phyloP scores from a whole-genome alignment of 2,797 vertebrate species.

The Harpagifer antarcticus region DNA sequence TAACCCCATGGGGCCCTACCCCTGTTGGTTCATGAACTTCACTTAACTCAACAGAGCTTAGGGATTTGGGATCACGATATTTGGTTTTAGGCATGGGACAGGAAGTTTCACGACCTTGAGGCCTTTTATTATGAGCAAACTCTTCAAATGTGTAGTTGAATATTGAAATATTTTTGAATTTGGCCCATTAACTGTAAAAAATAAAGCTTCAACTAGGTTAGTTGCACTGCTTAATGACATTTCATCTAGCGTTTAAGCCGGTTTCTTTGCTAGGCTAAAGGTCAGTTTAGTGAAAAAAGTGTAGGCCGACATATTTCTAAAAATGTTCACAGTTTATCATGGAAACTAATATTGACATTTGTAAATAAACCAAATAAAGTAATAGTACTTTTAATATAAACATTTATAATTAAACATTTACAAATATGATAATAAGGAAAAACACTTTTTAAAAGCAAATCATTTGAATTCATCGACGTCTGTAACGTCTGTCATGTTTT shows the following conservation, averaged over 20 bases:
- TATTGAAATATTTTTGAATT: not conserved
- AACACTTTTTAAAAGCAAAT: no score
- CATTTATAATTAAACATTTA: no score
- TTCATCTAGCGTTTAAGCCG: not conserved
- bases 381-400: no score
- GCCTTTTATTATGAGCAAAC: not conserved
- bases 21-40: conserved; percentile 16
- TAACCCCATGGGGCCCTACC: conserved; percentile 8
- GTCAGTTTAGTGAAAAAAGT: not conserved
- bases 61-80: conserved; percentile 36
- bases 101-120: conserved; percentile 20
- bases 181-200: not conserved
- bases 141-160: not conserved
- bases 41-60: conserved; percentile 11
- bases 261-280: not conserved
- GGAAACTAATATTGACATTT: not conserved
- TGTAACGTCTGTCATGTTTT: no score
- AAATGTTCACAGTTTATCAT: no score
- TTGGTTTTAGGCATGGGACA: conserved; percentile 18
- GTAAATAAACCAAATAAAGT: no score
- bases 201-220: not conserved
- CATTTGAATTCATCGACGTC: no score
- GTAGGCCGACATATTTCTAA: no score
- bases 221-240: not conserved
- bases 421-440: no score